Evolutionary conservation across 1,140 invertebrate genomes (phyloP).

Genomic region (Drosophila ficusphila): DNA sequence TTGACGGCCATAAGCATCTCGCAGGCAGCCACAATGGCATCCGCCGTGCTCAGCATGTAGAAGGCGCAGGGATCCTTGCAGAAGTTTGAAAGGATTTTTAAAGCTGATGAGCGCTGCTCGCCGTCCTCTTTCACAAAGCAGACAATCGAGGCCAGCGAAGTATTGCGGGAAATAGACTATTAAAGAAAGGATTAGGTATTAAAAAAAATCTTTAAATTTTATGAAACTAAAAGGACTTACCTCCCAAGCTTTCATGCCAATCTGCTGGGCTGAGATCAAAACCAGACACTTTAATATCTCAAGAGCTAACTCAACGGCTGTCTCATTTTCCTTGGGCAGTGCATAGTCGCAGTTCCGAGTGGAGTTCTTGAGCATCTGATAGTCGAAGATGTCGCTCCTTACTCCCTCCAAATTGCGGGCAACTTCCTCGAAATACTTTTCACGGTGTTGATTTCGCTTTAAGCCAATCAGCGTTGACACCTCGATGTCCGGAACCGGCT

Average conservation of each 20-base stretch:
- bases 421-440: slow-evolving; percentile 83
- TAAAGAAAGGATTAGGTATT: neutral
- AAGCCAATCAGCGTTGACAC: slow-evolving; percentile 60
- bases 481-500: slow-evolving; percentile 49
- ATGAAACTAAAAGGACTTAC: slow-evolving; percentile 12
- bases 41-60: slow-evolving; percentile 71
- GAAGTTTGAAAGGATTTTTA: slow-evolving; percentile 82
- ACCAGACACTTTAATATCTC: slow-evolving; percentile 81
- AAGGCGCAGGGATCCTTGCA: slow-evolving; percentile 73
- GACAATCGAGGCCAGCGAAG: slow-evolving; percentile 67
- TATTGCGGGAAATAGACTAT: slow-evolving; percentile 48
- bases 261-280: slow-evolving; percentile 66
- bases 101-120: slow-evolving; percentile 59
- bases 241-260: slow-evolving; percentile 65
- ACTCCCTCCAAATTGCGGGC: slow-evolving; percentile 79
- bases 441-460: slow-evolving; percentile 76
- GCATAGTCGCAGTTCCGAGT: slow-evolving; percentile 61
- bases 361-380: slow-evolving; percentile 73
- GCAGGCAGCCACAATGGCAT: slow-evolving; percentile 78
- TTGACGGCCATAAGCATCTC: slow-evolving; percentile 71
- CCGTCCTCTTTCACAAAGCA: slow-evolving; percentile 74
- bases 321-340: slow-evolving; percentile 65
- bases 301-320: slow-evolving; percentile 60
- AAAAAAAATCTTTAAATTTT: too few species aligned
- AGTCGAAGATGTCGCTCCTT: slow-evolving; percentile 79